Percentiles rank a stretch among this genome's conserved stretches.
Conservation (phyloP, 2,797 vertebrate genomes). For the Mastacembelus armatus region DNA sequence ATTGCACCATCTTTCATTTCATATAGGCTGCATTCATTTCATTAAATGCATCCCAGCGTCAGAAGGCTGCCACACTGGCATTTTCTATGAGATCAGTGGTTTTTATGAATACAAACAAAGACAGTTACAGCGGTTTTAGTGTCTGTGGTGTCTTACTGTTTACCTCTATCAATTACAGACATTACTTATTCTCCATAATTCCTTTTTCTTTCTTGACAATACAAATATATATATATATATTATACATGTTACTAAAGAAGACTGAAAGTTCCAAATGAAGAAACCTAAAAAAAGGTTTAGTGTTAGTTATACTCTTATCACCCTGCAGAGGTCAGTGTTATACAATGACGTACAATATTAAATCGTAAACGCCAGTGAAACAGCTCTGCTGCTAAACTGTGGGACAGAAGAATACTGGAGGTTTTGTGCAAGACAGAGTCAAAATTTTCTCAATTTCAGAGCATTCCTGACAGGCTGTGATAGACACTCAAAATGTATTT, state of each 20-base stretch:
- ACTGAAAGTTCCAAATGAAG: not conserved
- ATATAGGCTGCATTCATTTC: not conserved
- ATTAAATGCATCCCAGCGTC: not conserved
- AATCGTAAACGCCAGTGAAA: not conserved
- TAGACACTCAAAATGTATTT: not conserved
- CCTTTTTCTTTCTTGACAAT: not conserved
- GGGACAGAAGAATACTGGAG: not conserved
- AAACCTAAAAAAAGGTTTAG: not conserved
- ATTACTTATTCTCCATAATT: not conserved
- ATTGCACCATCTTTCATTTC: constrained; percentile 17
- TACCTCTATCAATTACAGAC: not conserved
- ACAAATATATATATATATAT: not conserved
- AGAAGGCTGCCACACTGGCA: not conserved
- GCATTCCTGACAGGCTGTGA: not conserved
- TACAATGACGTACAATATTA: constrained; percentile 14
- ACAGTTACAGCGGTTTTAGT: not conserved
- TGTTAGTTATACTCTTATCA: not conserved
- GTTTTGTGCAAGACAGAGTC: not conserved
- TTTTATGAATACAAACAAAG: not conserved
- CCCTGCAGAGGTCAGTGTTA: constrained; percentile 75
- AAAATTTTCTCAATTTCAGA: not conserved
- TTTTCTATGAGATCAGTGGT: not conserved
- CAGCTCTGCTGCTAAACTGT: not conserved
- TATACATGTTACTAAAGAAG: not conserved
- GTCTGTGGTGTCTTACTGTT: not conserved